Percentiles rank a stretch among this genome's conserved stretches.
Conservation (phyloP, 2,113 vertebrate genomes). For the Ahaetulla prasina region DNA sequence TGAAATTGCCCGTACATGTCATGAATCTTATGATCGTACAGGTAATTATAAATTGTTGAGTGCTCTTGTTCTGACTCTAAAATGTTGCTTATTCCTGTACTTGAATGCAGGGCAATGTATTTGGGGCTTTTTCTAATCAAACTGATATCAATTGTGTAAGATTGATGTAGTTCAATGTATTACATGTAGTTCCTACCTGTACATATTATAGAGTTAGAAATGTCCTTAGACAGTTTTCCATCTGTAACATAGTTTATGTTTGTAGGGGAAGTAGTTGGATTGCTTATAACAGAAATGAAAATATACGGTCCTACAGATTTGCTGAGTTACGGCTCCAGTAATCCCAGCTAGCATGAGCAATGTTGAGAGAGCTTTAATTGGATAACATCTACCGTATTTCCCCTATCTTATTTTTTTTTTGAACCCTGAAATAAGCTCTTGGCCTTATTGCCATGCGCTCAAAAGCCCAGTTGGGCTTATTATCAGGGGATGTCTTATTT, state of each 20-base stretch:
- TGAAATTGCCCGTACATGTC: conserved; percentile 94
- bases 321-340: not conserved
- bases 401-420: too few relatives aligned
- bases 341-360: not conserved
- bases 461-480: too few relatives aligned
- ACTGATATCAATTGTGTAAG: not conserved
- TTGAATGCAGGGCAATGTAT: not conserved
- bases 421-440: too few relatives aligned
- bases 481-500: too few relatives aligned
- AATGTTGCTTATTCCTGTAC: not conserved
- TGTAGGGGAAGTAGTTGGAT: not conserved
- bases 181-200: not conserved
- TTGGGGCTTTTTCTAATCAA: not conserved
- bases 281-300: not conserved
- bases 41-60: conserved; percentile 60
- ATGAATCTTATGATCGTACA: conserved; percentile 92
- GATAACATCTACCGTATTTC: not conserved
- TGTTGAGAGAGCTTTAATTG: not conserved
- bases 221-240: not conserved
- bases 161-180: too few relatives aligned
- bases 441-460: too few relatives aligned
- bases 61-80: not conserved
- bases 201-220: not conserved
- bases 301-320: not conserved
- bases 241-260: not conserved